Evolutionary conservation across 2,888 invertebrate species (phyloP).

Genomic region (Ophraella communa): DNA sequence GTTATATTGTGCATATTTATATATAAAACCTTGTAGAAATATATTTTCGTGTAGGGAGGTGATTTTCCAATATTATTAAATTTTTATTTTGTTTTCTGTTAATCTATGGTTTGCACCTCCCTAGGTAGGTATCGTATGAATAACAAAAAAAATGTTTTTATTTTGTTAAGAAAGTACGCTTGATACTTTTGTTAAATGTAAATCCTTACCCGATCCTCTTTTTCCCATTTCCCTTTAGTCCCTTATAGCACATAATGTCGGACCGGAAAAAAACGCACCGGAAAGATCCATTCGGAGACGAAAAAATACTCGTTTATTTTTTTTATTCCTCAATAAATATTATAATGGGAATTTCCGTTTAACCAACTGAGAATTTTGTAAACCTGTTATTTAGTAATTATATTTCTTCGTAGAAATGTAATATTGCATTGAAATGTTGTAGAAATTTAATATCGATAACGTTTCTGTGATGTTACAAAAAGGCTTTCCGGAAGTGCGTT

Average conservation of each 20-base stretch:
- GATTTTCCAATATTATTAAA: neutral
- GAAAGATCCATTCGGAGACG: no score
- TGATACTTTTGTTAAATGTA: constrained; percentile 31
- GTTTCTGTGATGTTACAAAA: constrained; percentile 37
- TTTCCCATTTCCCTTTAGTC: neutral
- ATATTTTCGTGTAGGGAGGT: constrained; percentile 27
- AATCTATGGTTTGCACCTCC: constrained; percentile 8
- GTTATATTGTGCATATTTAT: constrained; percentile 37
- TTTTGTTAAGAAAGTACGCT: constrained; percentile 26
- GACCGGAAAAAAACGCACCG: constrained; percentile 26
- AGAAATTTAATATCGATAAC: constrained; percentile 23
- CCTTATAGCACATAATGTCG: constrained; percentile 27
- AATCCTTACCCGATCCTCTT: constrained; percentile 12
- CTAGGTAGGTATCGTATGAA: constrained; percentile 7
- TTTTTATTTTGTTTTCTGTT: constrained; percentile 30
- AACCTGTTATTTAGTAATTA: neutral
- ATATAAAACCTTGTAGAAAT: constrained; percentile 25
- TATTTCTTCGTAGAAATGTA: constrained; percentile 14
- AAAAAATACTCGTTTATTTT: no score
- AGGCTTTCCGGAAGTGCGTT: constrained; percentile 19
- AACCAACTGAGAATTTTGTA: no score
- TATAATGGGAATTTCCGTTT: no score
- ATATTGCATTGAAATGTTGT: constrained; percentile 40
- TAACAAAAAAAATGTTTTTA: constrained; percentile 14
- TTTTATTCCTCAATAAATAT: no score